Base-by-base conservation (phyloP, 1,140 invertebrate genomes). In the Pogonomyrmex barbatus region DNA sequence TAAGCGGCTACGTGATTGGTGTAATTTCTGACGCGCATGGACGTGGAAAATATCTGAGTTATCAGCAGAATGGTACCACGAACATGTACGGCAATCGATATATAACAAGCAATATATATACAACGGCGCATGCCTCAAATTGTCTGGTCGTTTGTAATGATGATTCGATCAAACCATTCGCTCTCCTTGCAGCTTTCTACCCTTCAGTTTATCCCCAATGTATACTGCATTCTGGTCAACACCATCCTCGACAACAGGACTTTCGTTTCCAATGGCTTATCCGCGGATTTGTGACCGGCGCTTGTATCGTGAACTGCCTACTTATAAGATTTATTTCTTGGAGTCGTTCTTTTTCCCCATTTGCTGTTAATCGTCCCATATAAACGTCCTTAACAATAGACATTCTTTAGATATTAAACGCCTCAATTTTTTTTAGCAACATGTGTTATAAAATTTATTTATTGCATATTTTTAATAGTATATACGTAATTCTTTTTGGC, bases 261-360 rank as follows among this genome's bases (percentile, higher is more conserved):
- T 91, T 83, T 87, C 85, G 89, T 91, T 90, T 86, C 79, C 90
- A 78, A 81, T 60, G 87, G 89, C 85, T 91, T 91, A 91, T 91
- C 90, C 89, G 63, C 70, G 90, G 90, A 91, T 91, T 91, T 91
- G 90, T 82, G 89, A 75, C 84, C 85, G 67, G 76, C 85, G 87
- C 79, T 85, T 83, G 85, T 85, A 91, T 91, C 90, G 90, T 91
- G 90, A 84, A 89, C 87, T 85, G 90, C 90, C 90, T 91, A 91
- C 90, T 91, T 87, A 91, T 91, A 85, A 89, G 90, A 89, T 90
- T 89, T 91, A 91, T 89, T 73, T 85, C 84, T 50, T 8, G n/a
- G 24, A 24, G 24, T 75, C 65, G 58, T 54, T 88, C 47, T 30
- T 56, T 68, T 56, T 39, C 2, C 39, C 9, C 54, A 36, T 62